A percentile compares a stretch with the other conserved stretches of the same genome.
Evolutionary conservation across 2,113 vertebrate genomes (phyloP).

Genomic region (Callospermophilus lateralis): DNA sequence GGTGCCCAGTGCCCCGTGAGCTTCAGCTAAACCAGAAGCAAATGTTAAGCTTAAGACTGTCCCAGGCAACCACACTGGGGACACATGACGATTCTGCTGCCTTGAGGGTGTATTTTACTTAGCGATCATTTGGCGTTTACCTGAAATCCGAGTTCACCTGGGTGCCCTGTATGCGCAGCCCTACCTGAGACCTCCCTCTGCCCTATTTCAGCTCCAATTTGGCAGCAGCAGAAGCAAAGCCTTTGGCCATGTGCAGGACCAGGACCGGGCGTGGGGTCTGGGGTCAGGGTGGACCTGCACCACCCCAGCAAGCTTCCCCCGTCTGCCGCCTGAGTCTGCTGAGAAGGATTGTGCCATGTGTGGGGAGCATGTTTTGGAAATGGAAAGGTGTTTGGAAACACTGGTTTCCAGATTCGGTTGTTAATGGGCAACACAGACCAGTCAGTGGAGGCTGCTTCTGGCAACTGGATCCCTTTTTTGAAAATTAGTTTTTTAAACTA

Average conservation of each 20-base stretch:
- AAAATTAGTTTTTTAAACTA: background rate
- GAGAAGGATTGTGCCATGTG: background rate
- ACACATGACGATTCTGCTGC: background rate
- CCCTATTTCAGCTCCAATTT: background rate
- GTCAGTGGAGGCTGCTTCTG: background rate
- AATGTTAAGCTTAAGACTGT: background rate
- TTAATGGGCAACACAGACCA: background rate
- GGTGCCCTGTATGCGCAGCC: background rate
- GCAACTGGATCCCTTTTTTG: background rate
- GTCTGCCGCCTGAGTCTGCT: background rate
- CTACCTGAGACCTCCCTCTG: background rate
- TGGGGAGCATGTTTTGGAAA: slow-evolving; percentile 13
- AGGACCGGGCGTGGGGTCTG: background rate
- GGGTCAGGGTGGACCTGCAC: no score
- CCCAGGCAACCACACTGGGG: background rate
- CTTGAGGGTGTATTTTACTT: background rate
- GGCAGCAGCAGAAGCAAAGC: background rate
- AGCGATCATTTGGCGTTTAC: background rate
- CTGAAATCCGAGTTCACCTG: background rate
- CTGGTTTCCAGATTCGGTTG: background rate
- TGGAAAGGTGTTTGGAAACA: slow-evolving; percentile 60
- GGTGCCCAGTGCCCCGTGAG: background rate
- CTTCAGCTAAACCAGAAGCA: background rate
- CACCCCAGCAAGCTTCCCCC: background rate
- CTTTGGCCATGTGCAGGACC: no score